Percentiles rank a stretch among this genome's conserved stretches.
Conservation (phyloP, 2,113 vertebrate genomes). For the Porphyrio hochstetteri region DNA sequence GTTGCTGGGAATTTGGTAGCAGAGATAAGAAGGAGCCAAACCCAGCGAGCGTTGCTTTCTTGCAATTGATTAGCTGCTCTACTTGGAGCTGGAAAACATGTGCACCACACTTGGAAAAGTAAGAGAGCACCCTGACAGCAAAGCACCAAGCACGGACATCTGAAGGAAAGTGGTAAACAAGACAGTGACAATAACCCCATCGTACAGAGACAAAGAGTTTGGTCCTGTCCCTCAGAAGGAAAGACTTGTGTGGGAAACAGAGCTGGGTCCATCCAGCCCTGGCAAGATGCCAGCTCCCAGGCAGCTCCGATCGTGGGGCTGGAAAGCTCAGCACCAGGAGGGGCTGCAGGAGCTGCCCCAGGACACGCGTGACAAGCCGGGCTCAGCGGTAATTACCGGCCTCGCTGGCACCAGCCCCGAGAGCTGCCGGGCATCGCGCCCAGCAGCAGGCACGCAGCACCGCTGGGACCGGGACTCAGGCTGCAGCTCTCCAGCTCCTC, state of each 20-base stretch:
- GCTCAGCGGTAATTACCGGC: neutral
- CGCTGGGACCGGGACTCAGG: rapidly evolving
- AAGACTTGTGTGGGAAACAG: rapidly evolving
- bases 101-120: neutral
- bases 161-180: neutral
- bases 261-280: neutral
- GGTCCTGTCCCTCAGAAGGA: neutral
- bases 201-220: neutral
- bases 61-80: neutral
- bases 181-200: neutral
- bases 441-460: neutral
- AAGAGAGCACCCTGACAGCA: neutral
- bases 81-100: neutral
- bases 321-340: neutral
- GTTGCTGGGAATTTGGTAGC: neutral
- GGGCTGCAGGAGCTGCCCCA: neutral
- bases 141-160: rapidly evolving
- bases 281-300: rapidly evolving
- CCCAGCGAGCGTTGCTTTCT: neutral
- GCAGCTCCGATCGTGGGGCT: rapidly evolving
- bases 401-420: neutral
- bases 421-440: neutral
- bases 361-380: neutral
- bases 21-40: constrained; percentile 16
- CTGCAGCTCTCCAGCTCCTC: neutral